Evolutionary conservation across 2,888 invertebrate genomes (phyloP).

Genomic region (Marronus borbonicus): DNA sequence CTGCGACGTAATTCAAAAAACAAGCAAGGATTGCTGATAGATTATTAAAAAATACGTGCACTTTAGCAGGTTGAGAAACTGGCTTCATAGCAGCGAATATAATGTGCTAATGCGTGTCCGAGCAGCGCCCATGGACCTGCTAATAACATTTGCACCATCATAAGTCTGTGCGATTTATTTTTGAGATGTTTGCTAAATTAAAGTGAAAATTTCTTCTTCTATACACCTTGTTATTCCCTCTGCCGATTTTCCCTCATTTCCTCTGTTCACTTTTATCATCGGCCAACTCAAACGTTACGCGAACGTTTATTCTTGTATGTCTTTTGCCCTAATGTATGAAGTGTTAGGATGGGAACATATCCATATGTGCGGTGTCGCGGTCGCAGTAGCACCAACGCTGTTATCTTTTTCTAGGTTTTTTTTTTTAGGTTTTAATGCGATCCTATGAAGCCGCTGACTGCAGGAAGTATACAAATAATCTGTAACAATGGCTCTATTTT

Average conservation of each 20-base stretch:
- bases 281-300: too few species aligned
- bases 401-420: too few species aligned
- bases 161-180: constrained; percentile 18
- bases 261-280: too few species aligned
- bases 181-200: neutral
- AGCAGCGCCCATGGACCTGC: neutral
- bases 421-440: too few species aligned
- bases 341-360: too few species aligned
- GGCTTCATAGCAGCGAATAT: neutral
- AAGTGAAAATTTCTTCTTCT: neutral
- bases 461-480: too few species aligned
- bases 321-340: too few species aligned
- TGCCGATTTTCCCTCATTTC: neutral
- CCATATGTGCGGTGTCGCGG: too few species aligned
- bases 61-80: neutral
- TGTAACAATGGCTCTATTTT: too few species aligned
- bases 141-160: constrained; percentile 8
- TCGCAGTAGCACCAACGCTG: too few species aligned
- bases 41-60: neutral
- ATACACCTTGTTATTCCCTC: neutral
- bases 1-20: neutral
- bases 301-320: neutral
- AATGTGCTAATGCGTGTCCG: neutral
- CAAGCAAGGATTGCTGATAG: neutral
- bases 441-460: too few species aligned